Base-by-base conservation (phyloP, 1,140 invertebrate species). In the Tetramorium alpestre region DNA sequence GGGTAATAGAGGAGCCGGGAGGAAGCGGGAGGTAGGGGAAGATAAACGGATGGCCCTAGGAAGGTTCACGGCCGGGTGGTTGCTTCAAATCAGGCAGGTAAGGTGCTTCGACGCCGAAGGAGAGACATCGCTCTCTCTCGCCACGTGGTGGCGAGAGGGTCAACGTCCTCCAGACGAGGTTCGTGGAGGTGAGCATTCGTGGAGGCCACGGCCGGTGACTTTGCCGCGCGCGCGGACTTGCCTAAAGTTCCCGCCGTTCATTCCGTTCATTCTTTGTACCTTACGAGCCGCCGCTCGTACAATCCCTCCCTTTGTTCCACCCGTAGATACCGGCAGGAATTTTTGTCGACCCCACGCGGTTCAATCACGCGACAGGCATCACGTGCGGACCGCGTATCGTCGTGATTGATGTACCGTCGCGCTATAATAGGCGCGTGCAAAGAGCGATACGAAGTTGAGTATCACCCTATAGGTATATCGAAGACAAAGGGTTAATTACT, bases 41-140 rank as follows among this genome's bases (percentile, higher is more conserved):
- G 67, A 89, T 87, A 91, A 89, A 64, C 86, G 70, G 70, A 84
- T 87, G 80, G 62, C 67, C 73, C 82, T 88, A 88, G 86, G 69
- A 85, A 87, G 93, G 92, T 94, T 93, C 90, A 94, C 89, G 92
- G 87, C 88, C 91, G 89, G 90, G 88, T 93, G 92, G 92, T 93
- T 93, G 89, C 72, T 91, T 89, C 90, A 87, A 91, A 91, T 91
- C 90, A 87, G 65, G 81, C 85, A 91, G 87, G 92, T 84, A 89
- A 94, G 93, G 93, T 92, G 91, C 93, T 93, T 93, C 92, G 94
- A 93, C 92, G 93, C 91, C 91, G 89, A 93, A 94, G 80, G 44
- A 94, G 92, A 94, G 93, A 93, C 92, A 92, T 89, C 92, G 92
- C 92, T 89, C 91, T 92, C 91, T 92, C 91, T 93, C 91, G 93